A percentile compares a stretch with the other conserved stretches of the same genome.
Conservation (phyloP, 2,113 vertebrate species). For the Lucifuga dentata region DNA sequence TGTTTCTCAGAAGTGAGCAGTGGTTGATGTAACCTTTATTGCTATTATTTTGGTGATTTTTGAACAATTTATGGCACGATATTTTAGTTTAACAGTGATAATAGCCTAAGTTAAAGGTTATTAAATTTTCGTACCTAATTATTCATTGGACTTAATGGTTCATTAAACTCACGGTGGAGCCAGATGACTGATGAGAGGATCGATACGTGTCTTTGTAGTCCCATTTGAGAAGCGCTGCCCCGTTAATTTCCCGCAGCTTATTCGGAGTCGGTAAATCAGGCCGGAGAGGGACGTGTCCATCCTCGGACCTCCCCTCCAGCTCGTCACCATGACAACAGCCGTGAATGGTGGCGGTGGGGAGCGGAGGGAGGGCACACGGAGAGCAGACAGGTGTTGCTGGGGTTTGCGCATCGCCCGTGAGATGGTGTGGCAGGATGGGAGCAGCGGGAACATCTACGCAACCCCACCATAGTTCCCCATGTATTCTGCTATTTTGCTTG, state of each 20-base stretch:
- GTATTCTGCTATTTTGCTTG: slow-evolving; percentile 48
- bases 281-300: slow-evolving; percentile 48
- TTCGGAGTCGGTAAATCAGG: slow-evolving; percentile 63
- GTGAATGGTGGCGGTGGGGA: slow-evolving; percentile 60
- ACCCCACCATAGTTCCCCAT: slow-evolving; percentile 57
- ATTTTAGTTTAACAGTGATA: no score
- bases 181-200: slow-evolving; percentile 28
- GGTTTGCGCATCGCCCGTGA: slow-evolving; percentile 76
- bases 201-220: slow-evolving; percentile 40
- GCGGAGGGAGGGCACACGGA: slow-evolving; percentile 53
- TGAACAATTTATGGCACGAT: no score
- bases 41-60: no score
- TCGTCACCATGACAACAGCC: slow-evolving; percentile 85
- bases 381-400: slow-evolving; percentile 79
- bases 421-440: slow-evolving; percentile 64
- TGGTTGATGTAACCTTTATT: no score
- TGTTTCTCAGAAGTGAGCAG: no score
- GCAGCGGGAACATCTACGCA: slow-evolving; percentile 69
- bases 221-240: slow-evolving; percentile 31
- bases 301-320: slow-evolving; percentile 69
- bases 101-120: background rate
- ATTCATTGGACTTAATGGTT: no score
- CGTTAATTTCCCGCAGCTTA: slow-evolving; percentile 53
- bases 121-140: background rate
- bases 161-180: background rate